Base-by-base conservation (phyloP, 1,140 invertebrate species). In the Radopholus similis region DNA sequence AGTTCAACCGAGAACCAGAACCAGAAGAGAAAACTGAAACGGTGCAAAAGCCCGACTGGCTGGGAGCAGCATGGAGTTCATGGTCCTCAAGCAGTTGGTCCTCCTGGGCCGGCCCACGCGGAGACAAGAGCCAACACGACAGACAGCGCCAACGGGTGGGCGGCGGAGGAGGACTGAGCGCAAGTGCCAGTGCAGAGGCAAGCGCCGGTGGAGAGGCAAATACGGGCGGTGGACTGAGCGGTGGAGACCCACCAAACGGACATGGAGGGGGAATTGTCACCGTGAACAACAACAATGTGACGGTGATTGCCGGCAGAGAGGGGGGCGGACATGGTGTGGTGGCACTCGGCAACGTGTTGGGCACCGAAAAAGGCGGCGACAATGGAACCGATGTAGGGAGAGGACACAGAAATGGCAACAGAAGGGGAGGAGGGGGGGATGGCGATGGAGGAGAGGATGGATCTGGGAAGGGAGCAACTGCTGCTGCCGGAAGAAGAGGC, bases 11-110 rank as follows among this genome's bases (percentile, higher is more conserved):
- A 34, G 74, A 76, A 77, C 59, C 53, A 15, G 73, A 75, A 64
- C 42, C 77, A 26, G 37, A 77, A 26, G 60, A 71, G 40, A 68
- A 74, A 32, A 47, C 34, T 2, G 60, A 67, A 15, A 77, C 34
- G 21, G 49, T 56, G 53, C 59, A 13, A 49, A 59, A 44, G 44
- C 55, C 77, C 32, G 62, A 37, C 56, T 79, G 74, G 77, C 68
- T 71, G 26, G 77, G 75, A 3, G 76, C 77, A n/a, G 54, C 40
- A 4, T 79, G 77, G 77, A 77, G 73, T 32, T 75, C 78, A 6
- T 79, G 77, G 77, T 73, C 47, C 9, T 77, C 77, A 23, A 71
- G 70, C 32, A 77, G 72, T 68, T 77, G 72, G 72, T 37, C 71
- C 18, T 51, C 72, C 4, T 72, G 71, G 71, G 68, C 37, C 18